phyloP scores from a whole-genome alignment of 1,140 invertebrate species.

The Procambarus virginalis region DNA sequence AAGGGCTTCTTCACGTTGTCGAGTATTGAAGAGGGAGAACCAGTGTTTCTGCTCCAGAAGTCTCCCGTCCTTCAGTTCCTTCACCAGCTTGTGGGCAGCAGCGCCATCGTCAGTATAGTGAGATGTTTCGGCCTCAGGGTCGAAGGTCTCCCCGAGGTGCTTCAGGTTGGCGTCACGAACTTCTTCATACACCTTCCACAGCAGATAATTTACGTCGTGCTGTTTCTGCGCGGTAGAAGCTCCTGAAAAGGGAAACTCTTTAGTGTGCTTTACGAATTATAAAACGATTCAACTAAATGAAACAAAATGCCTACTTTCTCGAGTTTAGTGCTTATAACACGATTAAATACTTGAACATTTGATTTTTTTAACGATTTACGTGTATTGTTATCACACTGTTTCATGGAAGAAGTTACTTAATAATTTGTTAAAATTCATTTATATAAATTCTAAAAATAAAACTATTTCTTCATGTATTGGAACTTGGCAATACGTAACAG shows the following conservation, averaged over 20 bases:
- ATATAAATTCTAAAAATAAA: too few species aligned
- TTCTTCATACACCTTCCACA: slow-evolving; percentile 24
- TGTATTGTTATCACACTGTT: too few species aligned
- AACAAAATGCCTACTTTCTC: too few species aligned
- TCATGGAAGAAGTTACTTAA: too few species aligned
- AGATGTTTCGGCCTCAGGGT: neutral
- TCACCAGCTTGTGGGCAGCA: neutral
- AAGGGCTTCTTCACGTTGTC: slow-evolving; percentile 47
- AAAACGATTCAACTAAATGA: too few species aligned
- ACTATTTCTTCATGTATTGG: too few species aligned
- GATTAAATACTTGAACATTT: too few species aligned
- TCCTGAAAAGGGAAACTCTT: neutral
- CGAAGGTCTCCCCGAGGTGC: neutral
- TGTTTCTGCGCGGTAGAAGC: slow-evolving; percentile 7
- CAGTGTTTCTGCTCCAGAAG: slow-evolving; percentile 46
- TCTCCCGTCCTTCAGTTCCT: slow-evolving; percentile 26
- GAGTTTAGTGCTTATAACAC: too few species aligned
- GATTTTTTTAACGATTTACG: too few species aligned
- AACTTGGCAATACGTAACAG: too few species aligned
- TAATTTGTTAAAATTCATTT: too few species aligned
- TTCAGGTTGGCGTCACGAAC: slow-evolving; percentile 8
- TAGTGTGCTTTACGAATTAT: too few species aligned
- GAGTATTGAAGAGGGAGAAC: slow-evolving; percentile 57
- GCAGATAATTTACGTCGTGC: slow-evolving; percentile 34
- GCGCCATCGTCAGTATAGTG: slow-evolving; percentile 20